These are phyloP conservation scores for Dendrolimus punctatus DNA, from an alignment of 1,140 invertebrate species.

Conservation along the genomic window DNA sequence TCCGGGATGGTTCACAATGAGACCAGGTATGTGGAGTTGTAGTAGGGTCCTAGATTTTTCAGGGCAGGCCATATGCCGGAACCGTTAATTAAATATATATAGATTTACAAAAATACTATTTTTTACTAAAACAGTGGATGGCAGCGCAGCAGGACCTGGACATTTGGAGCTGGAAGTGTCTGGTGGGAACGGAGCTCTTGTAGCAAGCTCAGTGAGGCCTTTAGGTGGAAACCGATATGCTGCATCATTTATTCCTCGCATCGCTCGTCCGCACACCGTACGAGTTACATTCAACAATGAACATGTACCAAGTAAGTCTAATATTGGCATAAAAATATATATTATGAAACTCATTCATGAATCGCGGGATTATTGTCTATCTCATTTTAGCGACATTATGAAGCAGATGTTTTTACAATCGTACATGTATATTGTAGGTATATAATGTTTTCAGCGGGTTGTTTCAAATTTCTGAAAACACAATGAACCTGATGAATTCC, in stretches of 20 bases:
- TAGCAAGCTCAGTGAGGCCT: constrained; percentile 94
- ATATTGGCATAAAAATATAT: background rate
- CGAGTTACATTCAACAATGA: constrained; percentile 98
- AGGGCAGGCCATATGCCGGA: too few relatives aligned
- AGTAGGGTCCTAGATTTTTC: too few relatives aligned
- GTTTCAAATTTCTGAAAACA: too few relatives aligned
- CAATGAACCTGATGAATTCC: too few relatives aligned
- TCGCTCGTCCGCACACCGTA: constrained; percentile 87
- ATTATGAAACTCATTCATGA: background rate
- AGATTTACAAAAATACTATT: background rate
- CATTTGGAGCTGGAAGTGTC: constrained; percentile 95
- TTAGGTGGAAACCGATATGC: constrained; percentile 92
- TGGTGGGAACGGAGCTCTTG: constrained; percentile 87
- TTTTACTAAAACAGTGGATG: constrained; percentile 82
- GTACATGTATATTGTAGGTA: too few relatives aligned
- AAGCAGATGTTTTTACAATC: too few relatives aligned
- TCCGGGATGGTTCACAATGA: too few relatives aligned
- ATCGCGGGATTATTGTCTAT: too few relatives aligned
- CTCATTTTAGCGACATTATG: too few relatives aligned
- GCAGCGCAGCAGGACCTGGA: constrained; percentile 93
- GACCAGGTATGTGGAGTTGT: too few relatives aligned
- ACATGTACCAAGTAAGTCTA: constrained; percentile 88
- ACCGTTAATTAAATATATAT: too few relatives aligned
- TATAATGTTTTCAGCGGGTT: too few relatives aligned
- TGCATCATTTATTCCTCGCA: constrained; percentile 93